Evolutionary conservation across 2,113 vertebrate genomes (phyloP), one percentile per base, ranked within the genome.

Genomic region (Toxotes jaculatrix): DNA sequence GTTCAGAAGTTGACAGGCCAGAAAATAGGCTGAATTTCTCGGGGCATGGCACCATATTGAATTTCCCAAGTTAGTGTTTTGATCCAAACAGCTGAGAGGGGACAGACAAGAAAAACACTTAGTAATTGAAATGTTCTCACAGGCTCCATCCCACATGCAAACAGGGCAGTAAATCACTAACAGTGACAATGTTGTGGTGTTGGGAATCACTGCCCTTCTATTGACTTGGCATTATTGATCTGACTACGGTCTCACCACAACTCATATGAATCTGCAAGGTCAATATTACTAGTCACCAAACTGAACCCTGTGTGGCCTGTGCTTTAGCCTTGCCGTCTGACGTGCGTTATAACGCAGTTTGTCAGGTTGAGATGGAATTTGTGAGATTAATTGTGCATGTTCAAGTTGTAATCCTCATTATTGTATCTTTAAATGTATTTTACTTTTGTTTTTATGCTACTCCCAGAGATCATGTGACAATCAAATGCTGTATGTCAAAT

Each of bases 71-170:
- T 83, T 74, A 32, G 83, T 67, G 47, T 80, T 87, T 87, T 67
- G 74, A 77, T 82, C 61, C 42, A 66, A 86, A 80, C 61, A 89
- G 57, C 13, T 74, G 64, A 77, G 61, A 80, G 53, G 70, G 72
- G 77, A 75, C 34, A 56, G 77, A 84, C 43, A 67, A 62, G 74
- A 85, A 79, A 82, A 79, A 77, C 72, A 67, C 47, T 66, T 74
- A 40, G 77, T 80, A 79, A 90, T 87, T 84, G 79, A 92, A 90
- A 84, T 47, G 49, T 88, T 88, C 79, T 85, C 77, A 77, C 69
- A 82, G 82, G 63, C 69, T 79, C 42, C 59, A 49, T 80, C 69
- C 51, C 72, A 73, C 88, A 83, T 84, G 83, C 86, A 83, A 89
- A 88, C 88, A 85, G 72, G 66, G 74, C 75, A 49, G 85, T 85